Conservation (phyloP, 2,888 invertebrate species). For the Acleris sparsana region DNA sequence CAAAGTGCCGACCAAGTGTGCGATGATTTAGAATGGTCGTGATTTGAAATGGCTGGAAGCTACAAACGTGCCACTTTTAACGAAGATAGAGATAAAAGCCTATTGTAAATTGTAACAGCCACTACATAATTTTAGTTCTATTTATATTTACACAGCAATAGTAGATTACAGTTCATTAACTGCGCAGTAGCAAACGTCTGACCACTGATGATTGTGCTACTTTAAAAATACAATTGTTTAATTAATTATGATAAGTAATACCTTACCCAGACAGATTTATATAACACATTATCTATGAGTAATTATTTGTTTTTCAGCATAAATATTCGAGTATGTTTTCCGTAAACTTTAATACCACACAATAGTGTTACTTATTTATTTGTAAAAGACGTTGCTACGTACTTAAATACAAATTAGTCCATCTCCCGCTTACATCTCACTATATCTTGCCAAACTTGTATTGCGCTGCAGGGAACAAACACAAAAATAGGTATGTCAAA, state of each 20-base stretch:
- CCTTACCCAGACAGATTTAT: slow-evolving; percentile 16
- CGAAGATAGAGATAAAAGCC: slow-evolving; percentile 1
- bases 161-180: slow-evolving; percentile 16
- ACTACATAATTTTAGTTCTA: background rate
- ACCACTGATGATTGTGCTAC: slow-evolving; percentile 12
- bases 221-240: slow-evolving; percentile 22
- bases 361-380: slow-evolving; percentile 7
- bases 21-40: no score
- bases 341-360: background rate
- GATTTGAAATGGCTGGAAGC: no score
- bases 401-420: slow-evolving; percentile 16
- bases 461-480: slow-evolving; percentile 11
- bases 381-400: slow-evolving; percentile 11
- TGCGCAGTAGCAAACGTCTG: slow-evolving; percentile 26
- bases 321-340: background rate
- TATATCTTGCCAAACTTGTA: slow-evolving; percentile 19
- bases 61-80: background rate
- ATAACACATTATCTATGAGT: slow-evolving; percentile 6
- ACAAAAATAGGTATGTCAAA: background rate
- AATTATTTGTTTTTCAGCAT: slow-evolving; percentile 7
- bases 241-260: slow-evolving; percentile 19
- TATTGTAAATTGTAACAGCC: no score
- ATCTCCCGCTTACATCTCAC: slow-evolving; percentile 23
- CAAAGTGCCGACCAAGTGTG: background rate
- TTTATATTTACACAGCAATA: slow-evolving; percentile 2